phyloP scores from a whole-genome alignment of 2,888 invertebrate species.

The Melanchra persicariae region DNA sequence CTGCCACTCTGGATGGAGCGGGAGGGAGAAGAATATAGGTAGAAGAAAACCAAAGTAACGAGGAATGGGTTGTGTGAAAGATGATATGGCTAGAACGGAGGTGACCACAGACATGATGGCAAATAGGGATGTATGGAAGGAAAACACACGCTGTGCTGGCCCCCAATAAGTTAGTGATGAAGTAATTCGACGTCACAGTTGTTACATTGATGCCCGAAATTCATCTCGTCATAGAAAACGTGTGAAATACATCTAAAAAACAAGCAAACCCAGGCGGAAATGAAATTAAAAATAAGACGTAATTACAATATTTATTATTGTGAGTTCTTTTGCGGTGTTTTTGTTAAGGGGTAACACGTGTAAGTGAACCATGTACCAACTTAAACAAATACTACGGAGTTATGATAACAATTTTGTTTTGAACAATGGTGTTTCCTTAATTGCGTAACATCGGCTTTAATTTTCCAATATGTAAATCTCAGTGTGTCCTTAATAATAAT shows the following conservation, averaged over 20 bases:
- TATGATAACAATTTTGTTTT: constrained; percentile 75
- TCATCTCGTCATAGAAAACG: background rate
- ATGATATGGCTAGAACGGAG: background rate
- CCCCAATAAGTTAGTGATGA: background rate
- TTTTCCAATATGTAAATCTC: constrained; percentile 63
- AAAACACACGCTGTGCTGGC: background rate
- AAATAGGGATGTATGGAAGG: background rate
- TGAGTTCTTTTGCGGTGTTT: constrained; percentile 59
- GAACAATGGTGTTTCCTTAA: constrained; percentile 72
- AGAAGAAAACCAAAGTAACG: background rate
- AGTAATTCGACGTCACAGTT: background rate
- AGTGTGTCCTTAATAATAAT: constrained; percentile 51
- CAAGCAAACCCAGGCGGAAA: constrained; percentile 2
- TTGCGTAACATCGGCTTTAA: constrained; percentile 64
- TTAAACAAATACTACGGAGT: constrained; percentile 70
- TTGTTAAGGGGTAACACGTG: constrained; percentile 74
- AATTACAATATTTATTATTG: constrained; percentile 42
- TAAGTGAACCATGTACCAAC: constrained; percentile 60
- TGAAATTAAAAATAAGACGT: constrained; percentile 28
- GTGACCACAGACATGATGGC: background rate
- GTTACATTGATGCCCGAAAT: background rate
- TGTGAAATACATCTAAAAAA: background rate
- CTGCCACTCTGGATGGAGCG: too few species aligned
- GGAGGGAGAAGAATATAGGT: too few species aligned
- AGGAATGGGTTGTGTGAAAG: too few species aligned